Evolutionary conservation across 2,888 invertebrate species (phyloP).

Genomic region (Agrotis segetum): DNA sequence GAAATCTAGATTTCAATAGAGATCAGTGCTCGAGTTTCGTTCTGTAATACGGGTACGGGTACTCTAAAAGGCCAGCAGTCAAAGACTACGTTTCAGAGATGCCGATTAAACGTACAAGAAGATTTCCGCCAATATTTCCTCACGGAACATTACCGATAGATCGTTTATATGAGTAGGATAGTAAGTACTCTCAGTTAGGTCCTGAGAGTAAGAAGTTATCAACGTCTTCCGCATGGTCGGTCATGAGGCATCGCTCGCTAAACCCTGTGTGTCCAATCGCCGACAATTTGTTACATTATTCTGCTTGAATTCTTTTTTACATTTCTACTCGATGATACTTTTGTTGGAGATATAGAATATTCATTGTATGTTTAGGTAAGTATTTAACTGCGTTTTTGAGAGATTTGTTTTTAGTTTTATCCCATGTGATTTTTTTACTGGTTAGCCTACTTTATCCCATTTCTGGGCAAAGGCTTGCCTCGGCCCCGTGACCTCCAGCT

Average conservation of each 20-base stretch:
- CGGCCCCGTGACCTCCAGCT: no score
- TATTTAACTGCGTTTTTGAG: not conserved
- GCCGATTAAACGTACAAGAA: slow-evolving; percentile 52
- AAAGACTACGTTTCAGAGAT: no score
- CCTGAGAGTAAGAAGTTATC: slow-evolving; percentile 63
- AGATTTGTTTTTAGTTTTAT: no score
- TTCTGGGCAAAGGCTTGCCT: no score
- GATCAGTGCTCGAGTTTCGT: no score
- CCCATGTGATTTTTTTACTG: no score
- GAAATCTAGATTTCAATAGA: no score
- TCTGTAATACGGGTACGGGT: no score
- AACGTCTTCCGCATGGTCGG: slow-evolving; percentile 62
- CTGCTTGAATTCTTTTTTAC: slow-evolving; percentile 52
- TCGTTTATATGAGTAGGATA: slow-evolving; percentile 45
- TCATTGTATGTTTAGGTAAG: not conserved
- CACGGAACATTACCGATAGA: slow-evolving; percentile 60
- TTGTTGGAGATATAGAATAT: slow-evolving; percentile 34
- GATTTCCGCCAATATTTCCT: slow-evolving; percentile 60
- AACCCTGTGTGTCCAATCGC: slow-evolving; percentile 50
- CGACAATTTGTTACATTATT: slow-evolving; percentile 65
- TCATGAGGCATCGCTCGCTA: slow-evolving; percentile 55
- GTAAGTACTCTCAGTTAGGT: slow-evolving; percentile 36
- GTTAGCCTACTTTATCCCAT: no score
- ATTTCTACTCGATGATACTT: slow-evolving; percentile 51
- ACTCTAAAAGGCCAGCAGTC: no score